phyloP scores from a whole-genome alignment of 2,888 invertebrate species.

The Chrysina gloriosa region DNA sequence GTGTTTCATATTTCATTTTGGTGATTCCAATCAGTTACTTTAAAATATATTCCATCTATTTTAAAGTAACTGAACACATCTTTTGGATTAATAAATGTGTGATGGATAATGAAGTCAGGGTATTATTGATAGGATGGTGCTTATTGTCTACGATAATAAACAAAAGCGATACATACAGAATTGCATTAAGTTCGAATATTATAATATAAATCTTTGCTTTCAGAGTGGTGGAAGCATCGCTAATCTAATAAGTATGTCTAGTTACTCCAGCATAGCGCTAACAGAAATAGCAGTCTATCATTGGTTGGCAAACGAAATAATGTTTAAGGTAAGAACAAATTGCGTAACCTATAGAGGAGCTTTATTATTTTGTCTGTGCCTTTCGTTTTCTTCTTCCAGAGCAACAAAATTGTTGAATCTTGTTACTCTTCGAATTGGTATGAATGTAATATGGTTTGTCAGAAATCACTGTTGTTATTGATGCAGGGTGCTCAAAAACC shows the following conservation, averaged over 20 bases:
- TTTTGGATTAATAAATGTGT: too few species aligned
- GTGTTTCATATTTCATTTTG: too few species aligned
- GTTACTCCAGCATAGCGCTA: constrained; percentile 15
- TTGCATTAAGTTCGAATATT: too few species aligned
- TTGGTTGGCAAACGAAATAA: constrained; percentile 47
- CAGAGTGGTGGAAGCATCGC: not conserved
- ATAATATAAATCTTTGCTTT: too few species aligned
- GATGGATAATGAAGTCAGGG: too few species aligned
- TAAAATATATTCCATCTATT: too few species aligned
- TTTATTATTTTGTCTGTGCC: too few species aligned
- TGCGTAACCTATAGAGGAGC: not conserved
- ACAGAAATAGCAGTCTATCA: constrained; percentile 44
- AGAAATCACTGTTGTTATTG: constrained; percentile 42
- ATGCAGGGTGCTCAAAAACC: constrained; percentile 47
- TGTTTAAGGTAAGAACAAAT: constrained; percentile 43
- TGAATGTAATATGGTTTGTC: constrained; percentile 13
- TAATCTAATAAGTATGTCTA: not conserved
- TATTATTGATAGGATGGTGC: too few species aligned
- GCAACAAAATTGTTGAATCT: constrained; percentile 43
- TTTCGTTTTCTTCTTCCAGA: constrained; percentile 42
- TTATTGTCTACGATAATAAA: too few species aligned
- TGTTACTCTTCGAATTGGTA: constrained; percentile 46
- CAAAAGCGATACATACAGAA: too few species aligned
- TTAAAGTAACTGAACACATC: too few species aligned
- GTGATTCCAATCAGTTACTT: too few species aligned